Evolutionary conservation across 2,113 vertebrate genomes (phyloP).

Genomic region (Todiramphus chloris): DNA sequence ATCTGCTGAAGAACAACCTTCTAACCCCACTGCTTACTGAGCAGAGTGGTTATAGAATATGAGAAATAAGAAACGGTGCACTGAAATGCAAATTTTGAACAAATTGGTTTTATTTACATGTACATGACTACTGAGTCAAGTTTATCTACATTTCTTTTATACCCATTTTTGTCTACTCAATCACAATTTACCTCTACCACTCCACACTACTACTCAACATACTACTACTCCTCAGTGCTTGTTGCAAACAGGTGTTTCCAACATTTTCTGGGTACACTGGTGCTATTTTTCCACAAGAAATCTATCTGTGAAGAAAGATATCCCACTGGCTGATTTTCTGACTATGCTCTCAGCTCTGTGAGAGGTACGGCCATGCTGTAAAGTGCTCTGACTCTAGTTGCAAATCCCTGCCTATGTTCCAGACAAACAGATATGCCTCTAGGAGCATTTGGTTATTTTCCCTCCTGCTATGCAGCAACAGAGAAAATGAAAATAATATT

Average conservation of each 20-base stretch:
- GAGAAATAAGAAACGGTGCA: neutral
- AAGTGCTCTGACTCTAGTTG: neutral
- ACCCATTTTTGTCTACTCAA: neutral
- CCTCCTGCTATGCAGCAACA: neutral
- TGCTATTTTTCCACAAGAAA: neutral
- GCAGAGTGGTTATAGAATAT: neutral
- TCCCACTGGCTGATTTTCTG: neutral
- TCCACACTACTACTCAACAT: neutral
- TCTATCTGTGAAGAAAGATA: neutral
- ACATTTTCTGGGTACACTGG: neutral
- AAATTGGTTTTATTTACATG: neutral
- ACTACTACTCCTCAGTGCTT: neutral
- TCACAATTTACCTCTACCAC: neutral
- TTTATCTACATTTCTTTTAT: neutral
- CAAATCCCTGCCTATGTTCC: neutral
- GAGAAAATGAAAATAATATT: conserved; percentile 38
- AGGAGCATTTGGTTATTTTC: neutral
- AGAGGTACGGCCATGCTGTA: neutral
- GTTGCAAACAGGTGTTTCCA: neutral
- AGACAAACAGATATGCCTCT: neutral
- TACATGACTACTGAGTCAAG: neutral
- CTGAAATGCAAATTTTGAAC: neutral
- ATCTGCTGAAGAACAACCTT: neutral
- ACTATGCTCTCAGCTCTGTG: neutral
- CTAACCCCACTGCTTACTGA: neutral